Evolutionary conservation across 1,140 invertebrate species (phyloP).

Genomic region (Pogonomyrmex barbatus): DNA sequence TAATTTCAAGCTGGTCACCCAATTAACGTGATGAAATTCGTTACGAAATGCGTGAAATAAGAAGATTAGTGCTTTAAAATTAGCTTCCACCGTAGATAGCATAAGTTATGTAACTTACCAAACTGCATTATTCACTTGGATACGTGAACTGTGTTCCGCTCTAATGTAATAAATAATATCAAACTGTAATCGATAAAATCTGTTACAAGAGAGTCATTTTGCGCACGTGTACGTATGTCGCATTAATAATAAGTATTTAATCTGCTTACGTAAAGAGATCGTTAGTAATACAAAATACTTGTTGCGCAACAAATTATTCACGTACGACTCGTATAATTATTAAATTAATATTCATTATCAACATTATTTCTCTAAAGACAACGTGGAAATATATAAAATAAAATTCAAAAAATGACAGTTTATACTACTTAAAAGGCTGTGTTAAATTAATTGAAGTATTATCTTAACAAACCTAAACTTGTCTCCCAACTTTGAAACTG

Average conservation of each 20-base stretch:
- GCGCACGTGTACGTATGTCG: neutral
- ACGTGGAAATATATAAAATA: neutral
- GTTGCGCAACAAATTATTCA: neutral
- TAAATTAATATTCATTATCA: neutral
- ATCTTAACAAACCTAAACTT: constrained; percentile 12
- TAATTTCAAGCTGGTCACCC: constrained; percentile 25
- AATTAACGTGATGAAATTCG: constrained; percentile 4
- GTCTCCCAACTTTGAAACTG: neutral
- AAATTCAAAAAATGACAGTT: neutral
- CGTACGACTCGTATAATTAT: neutral
- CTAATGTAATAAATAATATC: neutral
- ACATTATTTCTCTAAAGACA: neutral
- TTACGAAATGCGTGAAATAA: constrained; percentile 3
- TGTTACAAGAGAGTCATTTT: neutral
- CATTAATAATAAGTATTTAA: constrained; percentile 18
- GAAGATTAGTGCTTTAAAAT: neutral
- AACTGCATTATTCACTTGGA: neutral
- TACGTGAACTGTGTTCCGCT: neutral
- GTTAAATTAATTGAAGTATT: neutral
- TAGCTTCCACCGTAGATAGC: neutral
- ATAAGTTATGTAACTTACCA: neutral
- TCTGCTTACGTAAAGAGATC: neutral
- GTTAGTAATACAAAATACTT: neutral
- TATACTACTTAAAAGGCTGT: neutral
- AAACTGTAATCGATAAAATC: neutral